phyloP scores from a whole-genome alignment of 1,140 invertebrate genomes.

The Drosophila subpulchrella region DNA sequence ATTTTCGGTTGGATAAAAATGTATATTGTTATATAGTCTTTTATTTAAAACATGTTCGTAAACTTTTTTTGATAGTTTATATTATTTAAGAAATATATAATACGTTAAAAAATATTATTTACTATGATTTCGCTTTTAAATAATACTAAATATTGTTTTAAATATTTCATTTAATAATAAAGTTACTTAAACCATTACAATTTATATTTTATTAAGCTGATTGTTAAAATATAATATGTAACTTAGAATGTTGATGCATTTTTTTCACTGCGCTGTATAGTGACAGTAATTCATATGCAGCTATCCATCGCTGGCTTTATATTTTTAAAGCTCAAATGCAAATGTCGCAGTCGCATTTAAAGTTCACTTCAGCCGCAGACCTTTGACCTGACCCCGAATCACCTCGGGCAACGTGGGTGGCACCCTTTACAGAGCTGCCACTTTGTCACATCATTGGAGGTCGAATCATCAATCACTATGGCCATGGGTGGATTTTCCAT shows the following conservation, averaged over 20 bases:
- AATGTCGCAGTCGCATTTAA: conserved; percentile 56
- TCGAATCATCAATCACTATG: conserved; percentile 70
- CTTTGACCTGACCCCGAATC: conserved; percentile 53
- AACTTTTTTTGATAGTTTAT: background rate
- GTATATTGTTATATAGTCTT: background rate
- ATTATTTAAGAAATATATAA: no score
- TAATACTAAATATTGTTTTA: no score
- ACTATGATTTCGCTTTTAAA: no score
- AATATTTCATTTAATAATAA: no score
- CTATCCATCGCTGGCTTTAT: conserved; percentile 41
- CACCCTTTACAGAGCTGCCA: conserved; percentile 63
- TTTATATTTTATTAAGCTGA: no score
- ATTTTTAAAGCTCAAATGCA: conserved; percentile 53
- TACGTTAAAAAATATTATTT: no score
- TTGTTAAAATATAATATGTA: no score
- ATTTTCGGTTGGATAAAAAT: no score
- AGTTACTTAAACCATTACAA: no score
- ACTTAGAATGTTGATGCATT: background rate
- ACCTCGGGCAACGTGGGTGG: conserved; percentile 13
- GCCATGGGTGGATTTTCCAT: conserved; percentile 2
- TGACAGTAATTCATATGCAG: conserved; percentile 48
- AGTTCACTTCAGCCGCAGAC: conserved; percentile 54
- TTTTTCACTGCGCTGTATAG: conserved; percentile 20
- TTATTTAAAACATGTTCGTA: no score
- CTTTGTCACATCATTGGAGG: conserved; percentile 67